These are phyloP conservation scores for Pammene aurita DNA, from an alignment of 2,888 invertebrate species.

Conservation along the genomic window DNA sequence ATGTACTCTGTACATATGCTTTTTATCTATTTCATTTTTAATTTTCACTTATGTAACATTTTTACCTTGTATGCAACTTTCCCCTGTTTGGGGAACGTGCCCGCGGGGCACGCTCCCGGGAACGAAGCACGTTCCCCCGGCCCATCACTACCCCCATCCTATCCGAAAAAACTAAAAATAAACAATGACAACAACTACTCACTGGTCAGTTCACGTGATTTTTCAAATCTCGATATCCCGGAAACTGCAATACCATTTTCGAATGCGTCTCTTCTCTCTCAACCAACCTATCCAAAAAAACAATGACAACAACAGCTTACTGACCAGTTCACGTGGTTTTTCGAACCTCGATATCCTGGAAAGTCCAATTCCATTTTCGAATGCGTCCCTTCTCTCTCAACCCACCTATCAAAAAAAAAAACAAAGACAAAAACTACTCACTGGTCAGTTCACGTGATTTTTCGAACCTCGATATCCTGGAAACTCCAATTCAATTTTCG, in stretches of 20 bases:
- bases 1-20: too few relatives aligned
- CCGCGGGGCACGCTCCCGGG: too few relatives aligned
- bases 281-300: neutral
- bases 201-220: constrained; percentile 3
- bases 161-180: too few relatives aligned
- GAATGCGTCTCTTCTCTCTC: constrained; percentile 47
- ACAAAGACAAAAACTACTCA: neutral
- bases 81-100: too few relatives aligned
- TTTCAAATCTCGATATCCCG: constrained; percentile 18
- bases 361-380: constrained; percentile 54
- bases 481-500: neutral
- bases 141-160: too few relatives aligned
- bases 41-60: too few relatives aligned
- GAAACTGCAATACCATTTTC: constrained; percentile 51
- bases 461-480: neutral
- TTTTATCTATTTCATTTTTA: too few relatives aligned
- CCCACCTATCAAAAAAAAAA: too few relatives aligned
- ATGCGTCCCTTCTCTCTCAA: constrained; percentile 53
- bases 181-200: too few relatives aligned
- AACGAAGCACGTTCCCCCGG: too few relatives aligned
- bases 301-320: neutral
- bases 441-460: neutral
- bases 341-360: constrained; percentile 28
- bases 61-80: too few relatives aligned
- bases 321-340: constrained; percentile 9